Conservation (phyloP, 2,113 vertebrate species). For the Pandion haliaetus region DNA sequence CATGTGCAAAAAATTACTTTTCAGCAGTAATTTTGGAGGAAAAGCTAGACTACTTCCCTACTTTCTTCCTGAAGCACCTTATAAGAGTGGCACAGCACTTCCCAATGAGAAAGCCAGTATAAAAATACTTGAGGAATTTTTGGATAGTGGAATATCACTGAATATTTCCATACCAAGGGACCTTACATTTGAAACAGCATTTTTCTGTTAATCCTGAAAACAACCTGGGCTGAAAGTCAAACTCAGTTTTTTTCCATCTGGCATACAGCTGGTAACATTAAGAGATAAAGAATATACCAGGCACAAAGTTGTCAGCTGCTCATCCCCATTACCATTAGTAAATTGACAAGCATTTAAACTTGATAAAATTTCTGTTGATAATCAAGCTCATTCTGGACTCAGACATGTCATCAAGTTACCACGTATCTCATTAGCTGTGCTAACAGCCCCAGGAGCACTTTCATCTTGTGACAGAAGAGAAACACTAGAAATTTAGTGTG, state of each 20-base stretch:
- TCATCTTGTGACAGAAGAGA: background rate
- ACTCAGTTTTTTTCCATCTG: background rate
- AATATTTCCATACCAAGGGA: background rate
- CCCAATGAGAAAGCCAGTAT: background rate
- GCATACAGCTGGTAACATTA: background rate
- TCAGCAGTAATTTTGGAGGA: background rate
- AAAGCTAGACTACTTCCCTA: background rate
- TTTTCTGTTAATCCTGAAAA: background rate
- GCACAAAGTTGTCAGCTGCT: background rate
- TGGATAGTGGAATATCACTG: background rate
- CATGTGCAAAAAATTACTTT: background rate
- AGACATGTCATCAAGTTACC: background rate
- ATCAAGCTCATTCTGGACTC: background rate
- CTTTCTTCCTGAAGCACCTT: background rate
- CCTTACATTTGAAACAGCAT: background rate
- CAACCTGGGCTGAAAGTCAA: background rate
- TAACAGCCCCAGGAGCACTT: background rate
- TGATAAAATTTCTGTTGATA: background rate
- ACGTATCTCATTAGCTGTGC: background rate
- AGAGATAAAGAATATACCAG: background rate
- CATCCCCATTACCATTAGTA: background rate
- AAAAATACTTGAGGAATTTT: background rate
- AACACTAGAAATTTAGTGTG: background rate
- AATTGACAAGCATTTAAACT: background rate
- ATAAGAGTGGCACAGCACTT: background rate